These are phyloP conservation scores for Cepaea nemoralis DNA, from an alignment of 1,140 invertebrate species.

Conservation along the genomic window DNA sequence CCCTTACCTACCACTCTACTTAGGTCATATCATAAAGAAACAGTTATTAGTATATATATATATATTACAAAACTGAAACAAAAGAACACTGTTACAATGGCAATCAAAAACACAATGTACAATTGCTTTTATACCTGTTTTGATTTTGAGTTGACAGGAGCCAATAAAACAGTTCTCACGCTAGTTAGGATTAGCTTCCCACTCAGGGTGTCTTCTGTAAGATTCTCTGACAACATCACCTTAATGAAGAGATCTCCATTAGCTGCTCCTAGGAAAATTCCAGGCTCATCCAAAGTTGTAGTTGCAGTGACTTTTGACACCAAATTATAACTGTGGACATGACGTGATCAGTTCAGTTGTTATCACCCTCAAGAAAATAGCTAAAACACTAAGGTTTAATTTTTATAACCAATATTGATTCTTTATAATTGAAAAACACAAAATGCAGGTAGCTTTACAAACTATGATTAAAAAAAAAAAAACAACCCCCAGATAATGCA, in stretches of 20 bases:
- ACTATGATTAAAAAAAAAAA: too few species aligned
- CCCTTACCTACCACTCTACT: too few species aligned
- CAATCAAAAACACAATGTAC: too few species aligned
- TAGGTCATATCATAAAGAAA: too few species aligned
- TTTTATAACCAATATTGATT: too few species aligned
- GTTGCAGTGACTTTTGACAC: conserved; percentile 42
- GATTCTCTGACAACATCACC: conserved; percentile 60
- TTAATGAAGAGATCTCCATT: conserved; percentile 66
- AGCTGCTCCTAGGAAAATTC: conserved; percentile 49
- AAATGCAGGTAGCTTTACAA: too few species aligned
- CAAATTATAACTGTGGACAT: conserved; percentile 63
- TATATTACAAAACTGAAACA: background rate
- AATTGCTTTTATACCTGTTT: background rate
- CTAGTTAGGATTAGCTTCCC: conserved; percentile 64
- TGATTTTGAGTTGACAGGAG: conserved; percentile 42
- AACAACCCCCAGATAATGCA: too few species aligned
- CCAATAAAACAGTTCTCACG: conserved; percentile 60
- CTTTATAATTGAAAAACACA: too few species aligned
- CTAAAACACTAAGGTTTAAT: too few species aligned
- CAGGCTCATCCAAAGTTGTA: conserved; percentile 51
- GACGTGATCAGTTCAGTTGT: too few species aligned
- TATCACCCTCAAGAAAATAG: too few species aligned
- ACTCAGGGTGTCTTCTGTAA: conserved; percentile 66
- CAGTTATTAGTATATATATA: too few species aligned
- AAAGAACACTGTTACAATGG: background rate